Conservation (phyloP, 2,113 vertebrate genomes). For the Mus spicilegus region DNA sequence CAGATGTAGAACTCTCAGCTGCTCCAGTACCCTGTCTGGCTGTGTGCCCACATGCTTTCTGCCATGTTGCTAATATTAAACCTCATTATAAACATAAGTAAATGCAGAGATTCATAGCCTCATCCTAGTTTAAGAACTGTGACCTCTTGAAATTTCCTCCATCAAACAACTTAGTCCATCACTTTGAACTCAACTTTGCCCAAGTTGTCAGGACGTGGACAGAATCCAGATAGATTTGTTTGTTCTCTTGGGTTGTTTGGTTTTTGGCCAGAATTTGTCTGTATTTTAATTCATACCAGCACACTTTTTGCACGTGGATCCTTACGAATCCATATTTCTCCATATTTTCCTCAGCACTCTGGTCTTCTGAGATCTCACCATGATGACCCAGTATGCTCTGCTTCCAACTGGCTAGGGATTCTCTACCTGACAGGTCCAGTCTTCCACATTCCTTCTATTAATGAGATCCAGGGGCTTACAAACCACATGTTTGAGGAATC, state of each 20-base stretch:
- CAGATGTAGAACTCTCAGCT: neutral
- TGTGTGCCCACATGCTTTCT: neutral
- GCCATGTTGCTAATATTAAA: neutral
- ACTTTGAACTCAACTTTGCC: neutral
- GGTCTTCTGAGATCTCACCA: neutral
- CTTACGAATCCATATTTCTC: neutral
- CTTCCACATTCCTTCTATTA: neutral
- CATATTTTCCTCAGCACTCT: neutral
- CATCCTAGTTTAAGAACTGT: too few species aligned
- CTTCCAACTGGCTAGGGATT: neutral
- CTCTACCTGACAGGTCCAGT: too few species aligned
- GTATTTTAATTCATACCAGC: neutral
- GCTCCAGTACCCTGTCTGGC: neutral
- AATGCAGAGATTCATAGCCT: neutral
- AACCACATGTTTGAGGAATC: neutral
- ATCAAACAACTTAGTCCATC: neutral
- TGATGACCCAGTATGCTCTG: neutral
- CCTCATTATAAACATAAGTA: neutral
- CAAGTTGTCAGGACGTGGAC: neutral
- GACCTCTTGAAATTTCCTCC: neutral
- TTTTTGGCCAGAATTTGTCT: neutral
- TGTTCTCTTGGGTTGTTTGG: neutral
- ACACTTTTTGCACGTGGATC: neutral
- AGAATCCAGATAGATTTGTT: neutral
- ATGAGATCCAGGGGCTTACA: too few species aligned